Evolutionary conservation across 2,797 vertebrate species (phyloP).

Genomic region (Pogoniulus pusillus): DNA sequence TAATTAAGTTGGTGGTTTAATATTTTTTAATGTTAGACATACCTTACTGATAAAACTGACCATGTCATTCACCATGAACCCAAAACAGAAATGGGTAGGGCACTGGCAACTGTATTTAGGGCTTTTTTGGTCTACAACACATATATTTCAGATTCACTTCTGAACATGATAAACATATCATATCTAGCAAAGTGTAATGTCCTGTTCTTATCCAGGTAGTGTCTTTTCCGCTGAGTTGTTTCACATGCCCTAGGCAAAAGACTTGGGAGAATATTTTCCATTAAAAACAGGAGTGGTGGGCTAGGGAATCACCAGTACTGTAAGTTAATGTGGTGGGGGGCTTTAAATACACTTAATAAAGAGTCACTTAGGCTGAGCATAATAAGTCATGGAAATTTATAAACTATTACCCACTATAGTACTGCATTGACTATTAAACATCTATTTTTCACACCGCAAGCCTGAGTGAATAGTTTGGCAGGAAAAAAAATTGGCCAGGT

Average conservation of each 20-base stretch:
- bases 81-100: background rate
- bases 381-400: conserved; percentile 79
- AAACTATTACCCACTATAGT: conserved; percentile 73
- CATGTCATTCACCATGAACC: background rate
- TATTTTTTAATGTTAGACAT: conserved; percentile 17
- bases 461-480: conserved; percentile 70
- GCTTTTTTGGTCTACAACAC: background rate
- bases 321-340: conserved; percentile 70
- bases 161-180: conserved; percentile 17
- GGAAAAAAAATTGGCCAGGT: conserved; percentile 69
- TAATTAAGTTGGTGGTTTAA: conserved; percentile 29
- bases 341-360: conserved; percentile 73
- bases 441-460: conserved; percentile 67
- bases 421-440: conserved; percentile 77
- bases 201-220: conserved; percentile 47
- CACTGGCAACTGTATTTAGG: conserved; percentile 45
- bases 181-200: conserved; percentile 26
- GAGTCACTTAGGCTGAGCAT: conserved; percentile 67
- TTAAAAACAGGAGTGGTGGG: conserved; percentile 61
- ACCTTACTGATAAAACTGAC: conserved; percentile 42
- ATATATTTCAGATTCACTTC: background rate
- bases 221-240: conserved; percentile 54
- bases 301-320: conserved; percentile 64
- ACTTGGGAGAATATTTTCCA: conserved; percentile 65
- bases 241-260: conserved; percentile 49